Evolutionary conservation across 64 coral and sea anemone genomes (phyloP).

Genomic region (Catalaphyllia jardinei): DNA sequence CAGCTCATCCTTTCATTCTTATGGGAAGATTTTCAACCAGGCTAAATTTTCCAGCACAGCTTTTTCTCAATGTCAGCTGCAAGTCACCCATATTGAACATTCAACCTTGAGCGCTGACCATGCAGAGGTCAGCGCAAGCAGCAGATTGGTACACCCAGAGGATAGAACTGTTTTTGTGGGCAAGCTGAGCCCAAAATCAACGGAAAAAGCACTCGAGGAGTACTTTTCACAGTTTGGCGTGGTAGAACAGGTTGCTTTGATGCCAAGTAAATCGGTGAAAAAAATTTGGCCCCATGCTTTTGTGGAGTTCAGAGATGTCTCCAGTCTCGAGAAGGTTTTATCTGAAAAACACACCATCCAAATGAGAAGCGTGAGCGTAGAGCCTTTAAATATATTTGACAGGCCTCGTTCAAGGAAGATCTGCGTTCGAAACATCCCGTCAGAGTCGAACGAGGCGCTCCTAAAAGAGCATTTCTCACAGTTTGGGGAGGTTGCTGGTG

Average conservation of each 20-base stretch:
- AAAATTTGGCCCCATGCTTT: slow-evolving; percentile 31
- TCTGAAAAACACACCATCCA: slow-evolving; percentile 34
- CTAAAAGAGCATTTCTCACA: slow-evolving; percentile 56
- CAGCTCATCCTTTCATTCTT: background rate
- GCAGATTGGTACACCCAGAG: slow-evolving; percentile 8
- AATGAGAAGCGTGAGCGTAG: slow-evolving; percentile 23
- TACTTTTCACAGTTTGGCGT: slow-evolving; percentile 55
- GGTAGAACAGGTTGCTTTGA: slow-evolving; percentile 28
- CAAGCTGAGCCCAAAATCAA: slow-evolving; percentile 38
- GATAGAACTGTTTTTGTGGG: slow-evolving; percentile 50
- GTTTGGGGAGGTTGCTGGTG: slow-evolving; percentile 37
- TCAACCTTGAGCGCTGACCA: background rate
- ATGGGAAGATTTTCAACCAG: background rate
- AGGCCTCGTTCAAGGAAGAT: slow-evolving; percentile 5
- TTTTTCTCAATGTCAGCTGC: background rate
- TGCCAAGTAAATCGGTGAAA: background rate
- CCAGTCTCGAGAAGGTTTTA: slow-evolving; percentile 26
- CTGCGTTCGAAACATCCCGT: slow-evolving; percentile 8
- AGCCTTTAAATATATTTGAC: background rate
- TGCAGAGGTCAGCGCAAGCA: background rate
- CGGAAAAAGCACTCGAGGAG: slow-evolving; percentile 24
- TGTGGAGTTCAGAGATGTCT: slow-evolving; percentile 41
- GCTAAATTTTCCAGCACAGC: background rate
- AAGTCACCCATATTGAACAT: background rate
- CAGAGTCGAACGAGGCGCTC: background rate